Conservation (phyloP, 2,888 invertebrate species). For the Nephrotoma flavescens region DNA sequence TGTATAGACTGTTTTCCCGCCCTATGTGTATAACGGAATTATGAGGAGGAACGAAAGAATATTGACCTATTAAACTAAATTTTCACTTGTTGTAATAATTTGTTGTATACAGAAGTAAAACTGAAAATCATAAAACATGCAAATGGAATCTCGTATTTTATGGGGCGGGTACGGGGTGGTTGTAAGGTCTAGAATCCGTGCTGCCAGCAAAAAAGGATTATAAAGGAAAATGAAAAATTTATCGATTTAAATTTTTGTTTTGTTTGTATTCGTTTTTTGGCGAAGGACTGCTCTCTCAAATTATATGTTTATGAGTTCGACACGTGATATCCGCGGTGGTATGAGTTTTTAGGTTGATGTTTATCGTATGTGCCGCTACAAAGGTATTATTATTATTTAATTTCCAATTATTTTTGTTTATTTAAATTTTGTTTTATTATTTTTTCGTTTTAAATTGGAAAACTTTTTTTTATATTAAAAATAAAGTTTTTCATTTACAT, state of each 20-base stretch:
- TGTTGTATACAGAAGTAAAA: not conserved
- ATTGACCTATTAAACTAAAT: not conserved
- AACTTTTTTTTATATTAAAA: not conserved
- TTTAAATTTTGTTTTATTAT: not conserved
- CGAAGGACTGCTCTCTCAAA: not conserved
- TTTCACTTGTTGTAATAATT: not conserved
- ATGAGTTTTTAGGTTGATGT: not conserved
- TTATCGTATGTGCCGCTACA: not conserved
- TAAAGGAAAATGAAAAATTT: not conserved
- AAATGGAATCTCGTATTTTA: not conserved
- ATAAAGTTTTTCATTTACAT: not conserved
- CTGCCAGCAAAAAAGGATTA: not conserved
- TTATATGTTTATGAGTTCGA: not conserved
- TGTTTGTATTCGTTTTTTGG: not conserved
- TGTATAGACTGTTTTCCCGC: too few relatives aligned
- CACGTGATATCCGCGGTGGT: not conserved
- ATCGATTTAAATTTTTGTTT: not conserved
- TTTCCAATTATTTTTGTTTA: not conserved
- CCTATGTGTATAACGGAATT: too few relatives aligned
- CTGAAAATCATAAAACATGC: not conserved
- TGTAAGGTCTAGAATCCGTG: too few relatives aligned
- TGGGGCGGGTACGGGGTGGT: too few relatives aligned
- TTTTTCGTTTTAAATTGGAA: not conserved
- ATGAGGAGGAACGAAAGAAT: too few relatives aligned
- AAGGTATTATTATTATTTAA: not conserved